These are phyloP conservation scores for Drosophila meridionalis DNA, from an alignment of 2,888 invertebrate genomes.

Conservation along the genomic window DNA sequence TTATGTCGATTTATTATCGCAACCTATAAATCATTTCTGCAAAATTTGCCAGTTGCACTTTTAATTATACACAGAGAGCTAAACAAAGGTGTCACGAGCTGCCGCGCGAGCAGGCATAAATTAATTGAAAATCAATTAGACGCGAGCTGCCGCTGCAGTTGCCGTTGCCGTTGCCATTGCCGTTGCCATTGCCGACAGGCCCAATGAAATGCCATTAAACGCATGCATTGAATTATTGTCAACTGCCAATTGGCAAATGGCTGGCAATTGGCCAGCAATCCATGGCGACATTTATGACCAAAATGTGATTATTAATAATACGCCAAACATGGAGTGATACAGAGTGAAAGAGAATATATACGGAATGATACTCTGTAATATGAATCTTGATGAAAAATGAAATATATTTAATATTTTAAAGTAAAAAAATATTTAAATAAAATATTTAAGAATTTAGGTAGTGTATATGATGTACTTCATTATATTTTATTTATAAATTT, in stretches of 20 bases:
- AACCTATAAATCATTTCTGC: conserved; percentile 80
- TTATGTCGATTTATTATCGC: conserved; percentile 82
- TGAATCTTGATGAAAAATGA: background rate
- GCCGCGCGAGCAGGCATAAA: conserved; percentile 62
- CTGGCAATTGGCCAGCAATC: conserved; percentile 77
- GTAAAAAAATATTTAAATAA: too few species aligned
- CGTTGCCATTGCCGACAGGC: conserved; percentile 28
- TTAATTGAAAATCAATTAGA: conserved; percentile 81
- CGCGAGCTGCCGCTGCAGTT: conserved; percentile 5
- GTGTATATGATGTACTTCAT: too few species aligned
- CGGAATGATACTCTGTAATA: background rate
- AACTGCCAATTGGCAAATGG: conserved; percentile 76
- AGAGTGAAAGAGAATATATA: background rate
- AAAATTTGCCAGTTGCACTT: conserved; percentile 52
- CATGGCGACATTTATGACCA: conserved; percentile 73
- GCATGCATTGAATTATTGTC: conserved; percentile 75
- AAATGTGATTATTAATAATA: conserved; percentile 68
- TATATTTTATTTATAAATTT: too few species aligned
- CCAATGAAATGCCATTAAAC: conserved; percentile 56
- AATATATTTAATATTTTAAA: too few species aligned
- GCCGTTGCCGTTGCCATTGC: conserved; percentile 12
- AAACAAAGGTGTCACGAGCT: conserved; percentile 71
- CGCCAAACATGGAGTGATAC: conserved; percentile 11
- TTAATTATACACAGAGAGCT: conserved; percentile 63
- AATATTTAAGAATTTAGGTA: too few species aligned